Evolutionary conservation across 2,113 vertebrate species (phyloP).

Genomic region (Sander vitreus): DNA sequence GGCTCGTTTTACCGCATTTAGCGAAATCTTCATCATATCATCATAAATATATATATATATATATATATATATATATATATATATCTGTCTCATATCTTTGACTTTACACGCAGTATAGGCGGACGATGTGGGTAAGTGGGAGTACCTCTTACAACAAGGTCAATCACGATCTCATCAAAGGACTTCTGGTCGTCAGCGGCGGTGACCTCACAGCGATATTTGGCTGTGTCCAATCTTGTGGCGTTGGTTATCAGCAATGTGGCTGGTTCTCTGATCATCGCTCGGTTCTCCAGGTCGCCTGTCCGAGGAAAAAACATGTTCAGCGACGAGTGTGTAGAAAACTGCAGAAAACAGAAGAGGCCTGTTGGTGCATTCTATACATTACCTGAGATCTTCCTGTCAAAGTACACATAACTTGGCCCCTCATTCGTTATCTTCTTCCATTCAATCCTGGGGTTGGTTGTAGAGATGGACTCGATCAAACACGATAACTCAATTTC

Average conservation of each 20-base stretch:
- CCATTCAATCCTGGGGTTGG: conserved; percentile 93
- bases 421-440: conserved; percentile 92
- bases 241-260: conserved; percentile 92
- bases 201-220: conserved; percentile 95
- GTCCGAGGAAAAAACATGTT: conserved; percentile 8
- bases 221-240: conserved; percentile 91
- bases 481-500: conserved; percentile 93
- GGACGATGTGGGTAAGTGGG: not conserved
- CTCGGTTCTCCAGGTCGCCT: conserved; percentile 91
- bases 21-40: not conserved
- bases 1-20: not conserved
- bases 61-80: not conserved
- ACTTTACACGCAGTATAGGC: not conserved
- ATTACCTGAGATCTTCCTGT: conserved; percentile 90
- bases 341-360: too few species aligned
- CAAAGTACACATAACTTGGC: conserved; percentile 93
- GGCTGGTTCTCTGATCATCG: conserved; percentile 88
- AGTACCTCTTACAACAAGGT: conserved; percentile 92
- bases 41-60: too few species aligned
- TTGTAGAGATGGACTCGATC: conserved; percentile 91
- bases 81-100: not conserved
- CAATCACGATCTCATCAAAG: conserved; percentile 93
- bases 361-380: not conserved
- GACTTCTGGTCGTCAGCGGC: conserved; percentile 88
- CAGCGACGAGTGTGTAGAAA: not conserved